Evolutionary conservation across 2,888 invertebrate genomes (phyloP).

Genomic region (Platycheirus albimanus): DNA sequence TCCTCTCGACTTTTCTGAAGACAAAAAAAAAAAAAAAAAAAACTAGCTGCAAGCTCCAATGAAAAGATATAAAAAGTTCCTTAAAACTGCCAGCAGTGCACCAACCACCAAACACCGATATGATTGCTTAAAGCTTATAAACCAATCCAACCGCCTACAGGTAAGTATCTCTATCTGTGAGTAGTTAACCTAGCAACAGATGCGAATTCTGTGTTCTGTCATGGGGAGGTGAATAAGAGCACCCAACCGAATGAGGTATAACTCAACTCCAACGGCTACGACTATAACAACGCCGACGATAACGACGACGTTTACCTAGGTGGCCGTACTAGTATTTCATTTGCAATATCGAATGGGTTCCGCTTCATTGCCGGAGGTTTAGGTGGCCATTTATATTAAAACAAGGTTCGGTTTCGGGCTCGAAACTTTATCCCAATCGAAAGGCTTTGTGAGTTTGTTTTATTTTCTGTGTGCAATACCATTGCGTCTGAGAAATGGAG

Average conservation of each 20-base stretch:
- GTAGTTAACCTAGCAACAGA: constrained; percentile 53
- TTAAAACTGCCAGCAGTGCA: constrained; percentile 44
- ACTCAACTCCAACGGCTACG: background rate
- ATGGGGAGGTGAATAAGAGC: constrained; percentile 43
- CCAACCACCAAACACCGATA: no score
- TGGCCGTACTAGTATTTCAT: constrained; percentile 62
- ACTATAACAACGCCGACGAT: background rate
- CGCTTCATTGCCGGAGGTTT: constrained; percentile 66
- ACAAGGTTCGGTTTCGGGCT: constrained; percentile 49
- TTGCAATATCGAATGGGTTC: constrained; percentile 54
- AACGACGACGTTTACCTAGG: constrained; percentile 52
- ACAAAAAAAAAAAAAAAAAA: no score
- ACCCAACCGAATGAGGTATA: constrained; percentile 30
- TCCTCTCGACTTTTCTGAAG: constrained; percentile 18
- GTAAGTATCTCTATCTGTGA: background rate
- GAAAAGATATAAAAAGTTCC: constrained; percentile 40
- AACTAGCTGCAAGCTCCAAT: constrained; percentile 3
- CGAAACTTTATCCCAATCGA: constrained; percentile 54
- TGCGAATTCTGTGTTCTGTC: constrained; percentile 4
- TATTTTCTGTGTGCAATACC: constrained; percentile 40
- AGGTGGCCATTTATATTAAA: constrained; percentile 13
- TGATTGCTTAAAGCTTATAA: constrained; percentile 39
- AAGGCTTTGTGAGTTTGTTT: constrained; percentile 38
- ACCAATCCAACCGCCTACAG: constrained; percentile 30
- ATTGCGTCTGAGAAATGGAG: constrained; percentile 59